Base-by-base conservation (phyloP, 2,888 invertebrate species). In the Drosophila nigricruria region DNA sequence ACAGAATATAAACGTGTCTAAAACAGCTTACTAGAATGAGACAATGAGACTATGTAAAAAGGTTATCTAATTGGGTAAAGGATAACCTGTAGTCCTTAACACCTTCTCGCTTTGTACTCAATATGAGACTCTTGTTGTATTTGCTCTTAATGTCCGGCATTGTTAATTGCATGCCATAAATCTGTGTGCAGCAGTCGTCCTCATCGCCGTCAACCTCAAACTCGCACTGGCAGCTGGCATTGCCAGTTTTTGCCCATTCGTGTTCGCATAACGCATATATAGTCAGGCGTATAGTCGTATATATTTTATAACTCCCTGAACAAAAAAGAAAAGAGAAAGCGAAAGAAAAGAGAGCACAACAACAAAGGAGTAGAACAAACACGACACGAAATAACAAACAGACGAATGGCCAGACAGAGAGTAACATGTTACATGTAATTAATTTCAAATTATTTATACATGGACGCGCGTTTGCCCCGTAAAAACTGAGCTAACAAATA, bases 401-500 rank as follows among this genome's bases (percentile, higher is more conserved):
- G 66, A 77, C 74, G 69, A 75, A 75, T 73, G 72, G 62, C 61
- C 78, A 73, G 70, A 66, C 66, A 71, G 67, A 75, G 67, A 70
- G 70, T 81, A 81, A 70, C 89, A 87, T 87, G 84, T 84, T 84
- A 87, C 88, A 89, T 84, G 88, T 84, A 89, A 84, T 84, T 84
- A 84, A 89, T 84, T 84, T 84, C 89, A 87, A 87, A 84, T 84
- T 89, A 84, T 84, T 89, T 84, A 84, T 84, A 89, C 84, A 84
- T 84, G 84, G 87, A 81, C 88, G 87, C 89, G 75, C 69, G 60
- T 10, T 42, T 61, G 66, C 16, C 65, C 75, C 45, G 60, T 62
- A 71, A 77, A 77, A 76, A 79, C 45, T 53, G 34, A 47, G 65
- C 70, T 58, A 70, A 60, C 75, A 68, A 75, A 74, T 59, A 73